Percentiles rank a stretch among this genome's conserved stretches.
Conservation (phyloP, 2,888 invertebrate species). For the Phyllotreta cruciferae region DNA sequence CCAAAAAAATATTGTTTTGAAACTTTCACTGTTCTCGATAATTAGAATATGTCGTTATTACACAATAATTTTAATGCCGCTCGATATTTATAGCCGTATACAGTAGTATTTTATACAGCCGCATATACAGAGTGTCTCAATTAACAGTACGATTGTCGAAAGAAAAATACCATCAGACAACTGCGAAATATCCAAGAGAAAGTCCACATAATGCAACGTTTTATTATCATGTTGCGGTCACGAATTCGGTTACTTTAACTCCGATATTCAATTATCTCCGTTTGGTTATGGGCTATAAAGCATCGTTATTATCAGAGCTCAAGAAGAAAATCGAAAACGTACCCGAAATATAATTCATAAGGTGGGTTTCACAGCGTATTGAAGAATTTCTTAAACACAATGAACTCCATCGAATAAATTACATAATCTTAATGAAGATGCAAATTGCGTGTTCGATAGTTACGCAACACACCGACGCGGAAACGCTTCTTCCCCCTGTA, state of each 20-base stretch:
- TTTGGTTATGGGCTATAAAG: not conserved
- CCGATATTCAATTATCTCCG: conserved; percentile 6
- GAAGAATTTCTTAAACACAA: too few species aligned
- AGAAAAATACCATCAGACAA: not conserved
- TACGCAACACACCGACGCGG: too few species aligned
- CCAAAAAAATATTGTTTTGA: conserved; percentile 33
- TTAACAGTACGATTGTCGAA: not conserved
- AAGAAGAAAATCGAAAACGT: too few species aligned
- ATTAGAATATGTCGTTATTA: conserved; percentile 34
- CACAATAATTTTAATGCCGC: conserved; percentile 26
- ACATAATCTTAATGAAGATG: too few species aligned
- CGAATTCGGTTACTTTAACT: conserved; percentile 6
- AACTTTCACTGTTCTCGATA: conserved; percentile 40
- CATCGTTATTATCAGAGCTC: not conserved
- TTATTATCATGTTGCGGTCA: not conserved
- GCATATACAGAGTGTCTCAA: too few species aligned
- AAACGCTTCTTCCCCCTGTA: too few species aligned
- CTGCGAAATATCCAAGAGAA: not conserved
- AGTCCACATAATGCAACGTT: not conserved
- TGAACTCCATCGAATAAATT: too few species aligned
- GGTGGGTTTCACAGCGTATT: too few species aligned
- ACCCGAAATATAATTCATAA: too few species aligned
- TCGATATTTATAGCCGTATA: conserved; percentile 7
- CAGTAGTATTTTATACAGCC: too few species aligned
- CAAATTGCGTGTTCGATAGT: too few species aligned